Base-by-base conservation (phyloP, 2,113 vertebrate genomes). In the Polyodon spathula region DNA sequence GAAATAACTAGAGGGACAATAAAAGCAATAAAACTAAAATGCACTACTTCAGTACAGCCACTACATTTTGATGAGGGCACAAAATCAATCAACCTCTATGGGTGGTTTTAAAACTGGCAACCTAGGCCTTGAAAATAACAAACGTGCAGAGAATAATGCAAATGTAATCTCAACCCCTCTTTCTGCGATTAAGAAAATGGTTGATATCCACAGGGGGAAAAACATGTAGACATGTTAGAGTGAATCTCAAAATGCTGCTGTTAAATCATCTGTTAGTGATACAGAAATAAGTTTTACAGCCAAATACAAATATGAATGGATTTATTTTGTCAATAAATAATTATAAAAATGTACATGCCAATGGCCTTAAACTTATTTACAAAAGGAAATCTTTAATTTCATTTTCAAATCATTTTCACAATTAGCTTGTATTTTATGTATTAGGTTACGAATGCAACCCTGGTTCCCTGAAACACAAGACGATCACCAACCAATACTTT, bases 91-190 rank as follows among this genome's bases (percentile, higher is more conserved):
- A 50, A 50, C 48, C 48, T 50, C 48, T 50, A n/a, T 6, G 15
- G 48, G 48, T 6, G 48, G 5, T 50, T 50, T n/a, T 50, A 6
- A 12, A 12, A 50, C 9, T 4, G 12, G 12, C 48, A n/a, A 11
- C 6, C 14, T 6, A 11, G 12, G 14, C 48, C 15, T n/a, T n/a
- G 48, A 6, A 50, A n/a, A n/a, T 11, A 11, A 50, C 48, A 50
- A n/a, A 50, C 15, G 48, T 11, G 48, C 48, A 50, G 48, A 50
- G 15, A 50, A 50, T 50, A 50, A 50, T 50, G 48, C 48, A 50
- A 50, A 50, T 50, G 48, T 50, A 50, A 50, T 50, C 48, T 50
- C 48, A 12, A n/a, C 14, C 11, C 15, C 48, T 50, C 6, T n/a
- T 50, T n/a, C 15, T n/a, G 48, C 46, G 11, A 50, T 50, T 50